Evolutionary conservation across 2,888 invertebrate genomes (phyloP).

Genomic region (Hetaerina titia): DNA sequence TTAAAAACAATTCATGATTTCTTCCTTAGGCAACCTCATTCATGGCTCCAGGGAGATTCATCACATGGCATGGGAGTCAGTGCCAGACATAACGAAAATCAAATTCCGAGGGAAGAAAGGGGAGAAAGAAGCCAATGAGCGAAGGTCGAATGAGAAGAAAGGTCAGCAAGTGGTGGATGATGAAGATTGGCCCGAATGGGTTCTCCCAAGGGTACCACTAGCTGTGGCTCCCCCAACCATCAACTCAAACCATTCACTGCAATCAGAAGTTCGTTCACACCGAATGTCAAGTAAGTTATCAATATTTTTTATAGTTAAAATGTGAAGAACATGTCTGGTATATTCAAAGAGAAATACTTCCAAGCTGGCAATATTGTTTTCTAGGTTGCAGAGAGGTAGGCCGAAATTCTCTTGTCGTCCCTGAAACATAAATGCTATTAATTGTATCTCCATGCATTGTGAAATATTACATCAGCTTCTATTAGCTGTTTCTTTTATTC

Average conservation of each 20-base stretch:
- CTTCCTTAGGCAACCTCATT: conserved; percentile 2
- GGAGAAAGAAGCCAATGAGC: conserved; percentile 14
- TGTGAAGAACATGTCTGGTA: neutral
- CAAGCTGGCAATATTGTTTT: no score
- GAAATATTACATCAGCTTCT: no score
- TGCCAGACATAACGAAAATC: conserved; percentile 54
- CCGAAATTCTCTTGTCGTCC: no score
- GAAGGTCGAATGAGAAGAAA: conserved; percentile 39
- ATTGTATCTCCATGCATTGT: no score
- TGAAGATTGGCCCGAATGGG: conserved; percentile 60
- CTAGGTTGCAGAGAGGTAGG: no score
- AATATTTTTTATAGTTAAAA: neutral
- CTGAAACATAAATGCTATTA: no score
- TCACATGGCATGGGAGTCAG: conserved; percentile 64
- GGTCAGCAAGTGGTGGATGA: conserved; percentile 19
- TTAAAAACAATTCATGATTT: neutral
- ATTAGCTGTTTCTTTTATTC: no score
- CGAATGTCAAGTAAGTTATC: conserved; percentile 40
- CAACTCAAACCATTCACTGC: conserved; percentile 52
- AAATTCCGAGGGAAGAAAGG: conserved; percentile 60
- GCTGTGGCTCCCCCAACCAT: conserved; percentile 52
- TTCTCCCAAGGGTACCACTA: conserved; percentile 50
- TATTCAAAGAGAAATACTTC: no score
- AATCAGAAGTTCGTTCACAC: conserved; percentile 45
- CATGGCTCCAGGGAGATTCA: conserved; percentile 61